Base-by-base conservation (phyloP, 2,113 vertebrate species). In the Leptobrachium ailaonicum region DNA sequence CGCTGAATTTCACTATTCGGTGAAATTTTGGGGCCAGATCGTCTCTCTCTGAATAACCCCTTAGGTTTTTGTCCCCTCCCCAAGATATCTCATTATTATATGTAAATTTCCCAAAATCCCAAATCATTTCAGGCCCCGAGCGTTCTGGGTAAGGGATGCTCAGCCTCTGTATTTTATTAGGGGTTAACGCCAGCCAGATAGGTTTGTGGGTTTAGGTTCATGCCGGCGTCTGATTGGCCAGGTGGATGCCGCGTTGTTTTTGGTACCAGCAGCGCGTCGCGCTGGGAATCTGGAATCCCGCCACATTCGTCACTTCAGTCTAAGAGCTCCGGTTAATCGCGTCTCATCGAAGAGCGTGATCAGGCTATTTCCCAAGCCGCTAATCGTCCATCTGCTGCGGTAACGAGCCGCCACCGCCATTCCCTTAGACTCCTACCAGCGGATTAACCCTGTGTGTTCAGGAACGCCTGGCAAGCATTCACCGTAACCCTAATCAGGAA, bases 371-470 rank as follows among this genome's bases (percentile, higher is more conserved):
- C 60, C 45, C 69, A 11, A 41, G 11, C 6, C 45, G 32, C 69
- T 79, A 73, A 79, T 79, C 62, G 42, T 32, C 77, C 77, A 79
- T 73, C 77, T 72, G 69, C 71, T 66, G 58, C 60, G 72, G 62
- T 42, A 72, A 66, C 56, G 62, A 71, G 66, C 20, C 40, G 41
- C 67, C 40, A 42, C 67, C 53, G 58, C 53, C 8, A 8, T 50
- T 71, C 43, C 11, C 3, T 56, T 47, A 44, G 75, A 70, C 75
- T 66, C 75, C 43, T 7, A 2, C 69, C 58, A 77, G 75, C 44
- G 70, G 77, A 79, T 79, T 73, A 79, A 20, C 32, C 4, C 44
- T 56, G 67, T 40, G 43, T 54, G 63, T 54, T 32, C 40, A 53
- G 6, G 70, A 54, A 67, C 63, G 54, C 68, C 53, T 53, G 66